Base-by-base conservation (phyloP, 2,113 vertebrate species). In the Alces alces region DNA sequence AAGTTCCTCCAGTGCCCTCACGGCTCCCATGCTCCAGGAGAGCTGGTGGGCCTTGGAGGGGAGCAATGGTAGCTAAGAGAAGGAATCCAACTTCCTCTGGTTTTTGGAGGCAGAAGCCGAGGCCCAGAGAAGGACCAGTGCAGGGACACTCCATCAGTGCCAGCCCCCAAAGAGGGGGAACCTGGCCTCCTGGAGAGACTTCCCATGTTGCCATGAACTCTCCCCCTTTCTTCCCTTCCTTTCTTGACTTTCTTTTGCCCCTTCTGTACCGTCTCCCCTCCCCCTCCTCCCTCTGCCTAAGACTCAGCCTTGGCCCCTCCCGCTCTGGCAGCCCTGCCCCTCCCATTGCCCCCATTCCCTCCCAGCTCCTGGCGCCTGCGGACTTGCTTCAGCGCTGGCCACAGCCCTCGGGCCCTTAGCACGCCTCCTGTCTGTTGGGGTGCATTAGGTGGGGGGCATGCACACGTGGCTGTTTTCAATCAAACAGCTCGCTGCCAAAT, bases 321-420 rank as follows among this genome's bases (percentile, higher is more conserved):
- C 0, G 1, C 39, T 76, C 17, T 9, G 14, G 23, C 27, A 13
- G 39, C 21, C 1, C 3, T 19, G 14, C 23, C 1, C 36, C 21
- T 1, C 45, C 45, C 47, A 17, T 14, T 30, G 70, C 39, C 47
- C 23, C 6, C 3, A 39, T 39, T 21, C 78, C 28, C 7, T 50
- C 11, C 19, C 15, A 25, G 21, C 47, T 55, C 55, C 83, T 4
- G n/a, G 43, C 47, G 13, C 19, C 54, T 27, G 27, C 17, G 10
- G 33, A 79, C 84, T n/a, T 33, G 58, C 45, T 64, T 43, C 84
- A 5, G n/a, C 36, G 23, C 30, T 19, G 7, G 43, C 6, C 33
- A 57, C 36, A 5, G 23, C 3, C 1, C 21, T 16, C 6, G 0
- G 83, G 52, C 27, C 76, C 80, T 50, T 36, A 3, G 36, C 50